These are phyloP conservation scores for Augochlora pura DNA, from an alignment of 1,140 invertebrate genomes.

Conservation along the genomic window DNA sequence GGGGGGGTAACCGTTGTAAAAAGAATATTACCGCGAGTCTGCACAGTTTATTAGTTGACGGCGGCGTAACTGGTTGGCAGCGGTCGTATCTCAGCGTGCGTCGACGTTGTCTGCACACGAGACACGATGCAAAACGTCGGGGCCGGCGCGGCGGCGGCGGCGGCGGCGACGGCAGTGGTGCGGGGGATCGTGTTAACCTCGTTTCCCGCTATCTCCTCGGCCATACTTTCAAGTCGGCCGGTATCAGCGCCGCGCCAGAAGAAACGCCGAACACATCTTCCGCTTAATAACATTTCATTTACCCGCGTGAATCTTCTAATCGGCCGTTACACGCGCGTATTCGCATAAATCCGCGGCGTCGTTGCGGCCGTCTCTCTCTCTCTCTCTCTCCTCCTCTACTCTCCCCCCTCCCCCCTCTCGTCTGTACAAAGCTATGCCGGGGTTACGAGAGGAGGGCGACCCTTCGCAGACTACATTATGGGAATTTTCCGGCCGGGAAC, in stretches of 20 bases:
- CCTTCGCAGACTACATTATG: slow-evolving; percentile 49
- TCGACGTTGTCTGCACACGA: too few species aligned
- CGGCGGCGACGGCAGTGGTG: too few species aligned
- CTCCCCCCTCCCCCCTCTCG: neutral
- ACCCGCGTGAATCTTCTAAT: slow-evolving; percentile 53
- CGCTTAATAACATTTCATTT: slow-evolving; percentile 47
- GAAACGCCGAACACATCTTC: slow-evolving; percentile 20
- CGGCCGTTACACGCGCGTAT: slow-evolving; percentile 29
- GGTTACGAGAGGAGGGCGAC: slow-evolving; percentile 12
- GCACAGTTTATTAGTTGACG: too few species aligned
- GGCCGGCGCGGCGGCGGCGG: too few species aligned
- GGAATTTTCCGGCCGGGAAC: slow-evolving; percentile 48
- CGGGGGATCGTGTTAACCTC: neutral
- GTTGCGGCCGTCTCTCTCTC: too few species aligned
- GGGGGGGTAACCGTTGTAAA: too few species aligned
- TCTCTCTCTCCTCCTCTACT: too few species aligned
- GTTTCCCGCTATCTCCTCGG: slow-evolving; percentile 20
- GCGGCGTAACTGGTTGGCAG: too few species aligned
- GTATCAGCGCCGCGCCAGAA: slow-evolving; percentile 39
- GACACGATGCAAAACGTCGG: neutral
- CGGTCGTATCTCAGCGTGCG: too few species aligned
- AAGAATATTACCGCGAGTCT: too few species aligned
- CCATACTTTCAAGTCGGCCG: neutral
- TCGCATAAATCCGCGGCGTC: slow-evolving; percentile 40
- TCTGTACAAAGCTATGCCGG: slow-evolving; percentile 12